Percentiles rank a stretch among this genome's conserved stretches.
Evolutionary conservation across 2,113 vertebrate genomes (phyloP).

Genomic region (Eclectus roratus): DNA sequence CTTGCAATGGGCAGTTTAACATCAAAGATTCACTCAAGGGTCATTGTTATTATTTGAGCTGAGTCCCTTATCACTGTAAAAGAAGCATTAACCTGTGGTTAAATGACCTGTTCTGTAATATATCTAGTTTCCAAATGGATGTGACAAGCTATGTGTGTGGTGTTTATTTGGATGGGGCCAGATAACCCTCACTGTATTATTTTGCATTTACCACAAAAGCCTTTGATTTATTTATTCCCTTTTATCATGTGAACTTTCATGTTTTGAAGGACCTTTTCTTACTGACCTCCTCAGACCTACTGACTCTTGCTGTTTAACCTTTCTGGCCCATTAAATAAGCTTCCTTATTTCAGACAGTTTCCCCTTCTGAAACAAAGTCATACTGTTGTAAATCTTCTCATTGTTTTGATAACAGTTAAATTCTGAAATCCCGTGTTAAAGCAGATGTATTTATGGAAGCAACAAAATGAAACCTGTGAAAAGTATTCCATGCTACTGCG

Average conservation of each 20-base stretch:
- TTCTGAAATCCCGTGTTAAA: not conserved
- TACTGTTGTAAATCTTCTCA: not conserved
- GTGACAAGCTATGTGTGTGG: accelerated
- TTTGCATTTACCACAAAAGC: not conserved
- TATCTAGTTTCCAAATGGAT: not conserved
- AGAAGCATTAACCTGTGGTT: not conserved
- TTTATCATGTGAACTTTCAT: not conserved
- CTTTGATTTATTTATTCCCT: not conserved
- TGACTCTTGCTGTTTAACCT: not conserved
- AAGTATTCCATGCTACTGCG: not conserved
- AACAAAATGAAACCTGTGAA: not conserved
- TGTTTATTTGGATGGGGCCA: not conserved
- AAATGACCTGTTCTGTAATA: not conserved
- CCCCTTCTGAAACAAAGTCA: not conserved
- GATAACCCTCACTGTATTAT: not conserved
- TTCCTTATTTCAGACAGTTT: not conserved
- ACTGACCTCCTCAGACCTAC: not conserved
- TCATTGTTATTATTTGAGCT: not conserved
- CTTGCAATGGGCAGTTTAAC: not conserved
- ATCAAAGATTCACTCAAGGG: not conserved
- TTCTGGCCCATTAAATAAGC: not conserved
- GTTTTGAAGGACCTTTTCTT: not conserved
- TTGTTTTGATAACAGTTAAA: not conserved
- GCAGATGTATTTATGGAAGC: not conserved
- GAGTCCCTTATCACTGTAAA: not conserved